Base-by-base conservation (phyloP, 2,888 invertebrate genomes). In the Stratiomys singularior region DNA sequence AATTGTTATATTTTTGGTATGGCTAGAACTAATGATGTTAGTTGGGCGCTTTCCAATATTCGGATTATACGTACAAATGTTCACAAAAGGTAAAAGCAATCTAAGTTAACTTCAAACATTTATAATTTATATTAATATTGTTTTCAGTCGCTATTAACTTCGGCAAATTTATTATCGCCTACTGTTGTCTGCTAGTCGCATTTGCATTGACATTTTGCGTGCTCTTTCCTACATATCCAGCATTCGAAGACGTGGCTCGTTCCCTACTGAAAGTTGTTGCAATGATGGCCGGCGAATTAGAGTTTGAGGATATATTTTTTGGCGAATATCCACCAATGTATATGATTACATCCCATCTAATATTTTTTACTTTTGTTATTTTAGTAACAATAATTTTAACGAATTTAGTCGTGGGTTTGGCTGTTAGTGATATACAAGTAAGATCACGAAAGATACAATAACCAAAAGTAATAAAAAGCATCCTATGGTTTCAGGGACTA, bases 231-330 rank as follows among this genome's bases (percentile, higher is more conserved):
- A 93, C 93, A 82, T 93, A 94, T 83, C 90, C 91, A 30, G 90
- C 94, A 0, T 94, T 94, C 84, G 84, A 87, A 78, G 90, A 91
- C 81, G 89, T 94, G 25, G 83, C 86, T 0, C 85, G 86, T 83
- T 84, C 85, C 0, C 83, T 95, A 0, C 87, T 95, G 0, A 95
- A 95, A 87, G 93, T 94, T 0, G 90, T 95, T 15, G 93, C 95
- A 82, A 95, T 96, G 95, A 94, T 96, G 95, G 93, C 94, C 0
- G 95, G 95, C 0, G 95, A 96, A 85, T 85, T 95, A 69, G 95
- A 95, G 84, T 94, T 93, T 81, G 95, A 95, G 84, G 94, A 95
- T 82, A 93, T 95, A 80, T 95, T 95, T 84, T 94, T 93, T 81
- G 89, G 88, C 56, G 89, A 90, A 78, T 85, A 84, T 76, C 86